phyloP scores from a whole-genome alignment of 2,888 invertebrate genomes.

The Allolobophora icterica region DNA sequence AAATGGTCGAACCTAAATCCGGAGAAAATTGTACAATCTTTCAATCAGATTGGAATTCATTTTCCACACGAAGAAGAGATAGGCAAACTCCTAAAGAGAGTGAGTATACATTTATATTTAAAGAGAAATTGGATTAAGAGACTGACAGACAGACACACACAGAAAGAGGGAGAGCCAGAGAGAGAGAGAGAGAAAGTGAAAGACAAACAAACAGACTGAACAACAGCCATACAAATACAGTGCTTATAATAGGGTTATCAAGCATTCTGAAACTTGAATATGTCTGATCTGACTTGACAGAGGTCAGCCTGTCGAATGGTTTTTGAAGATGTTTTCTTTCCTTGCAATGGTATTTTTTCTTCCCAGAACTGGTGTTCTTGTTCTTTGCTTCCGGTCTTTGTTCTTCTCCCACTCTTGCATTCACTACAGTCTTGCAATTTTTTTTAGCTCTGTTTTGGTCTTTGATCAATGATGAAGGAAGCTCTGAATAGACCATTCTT shows the following conservation, averaged over 20 bases:
- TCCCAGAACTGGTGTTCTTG: too few relatives aligned
- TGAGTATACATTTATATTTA: slow-evolving; percentile 53
- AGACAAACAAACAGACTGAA: too few relatives aligned
- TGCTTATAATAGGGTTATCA: too few relatives aligned
- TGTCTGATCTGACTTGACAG: too few relatives aligned
- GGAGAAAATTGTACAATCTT: slow-evolving; percentile 77
- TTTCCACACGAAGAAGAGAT: slow-evolving; percentile 74
- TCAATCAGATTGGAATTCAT: slow-evolving; percentile 70
- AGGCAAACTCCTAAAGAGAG: slow-evolving; percentile 87
- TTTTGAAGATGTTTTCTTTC: slow-evolving; percentile 19
- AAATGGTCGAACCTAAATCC: slow-evolving; percentile 93
- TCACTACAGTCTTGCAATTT: too few relatives aligned
- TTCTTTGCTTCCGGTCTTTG: too few relatives aligned
- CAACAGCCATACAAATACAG: too few relatives aligned
- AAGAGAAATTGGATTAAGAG: not conserved
- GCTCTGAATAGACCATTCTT: too few relatives aligned
- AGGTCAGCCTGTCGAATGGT: not conserved
- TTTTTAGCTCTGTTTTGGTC: too few relatives aligned
- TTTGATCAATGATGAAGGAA: too few relatives aligned
- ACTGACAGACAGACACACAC: not conserved
- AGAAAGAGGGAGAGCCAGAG: not conserved
- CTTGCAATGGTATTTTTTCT: not conserved
- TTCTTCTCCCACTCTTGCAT: not conserved
- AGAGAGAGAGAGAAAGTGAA: not conserved
- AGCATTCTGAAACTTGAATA: too few relatives aligned